Percentiles rank a stretch among this genome's conserved stretches.
These are phyloP conservation scores for Mizuhopecten yessoensis DNA, from an alignment of 1,140 invertebrate genomes.

Conservation along the genomic window DNA sequence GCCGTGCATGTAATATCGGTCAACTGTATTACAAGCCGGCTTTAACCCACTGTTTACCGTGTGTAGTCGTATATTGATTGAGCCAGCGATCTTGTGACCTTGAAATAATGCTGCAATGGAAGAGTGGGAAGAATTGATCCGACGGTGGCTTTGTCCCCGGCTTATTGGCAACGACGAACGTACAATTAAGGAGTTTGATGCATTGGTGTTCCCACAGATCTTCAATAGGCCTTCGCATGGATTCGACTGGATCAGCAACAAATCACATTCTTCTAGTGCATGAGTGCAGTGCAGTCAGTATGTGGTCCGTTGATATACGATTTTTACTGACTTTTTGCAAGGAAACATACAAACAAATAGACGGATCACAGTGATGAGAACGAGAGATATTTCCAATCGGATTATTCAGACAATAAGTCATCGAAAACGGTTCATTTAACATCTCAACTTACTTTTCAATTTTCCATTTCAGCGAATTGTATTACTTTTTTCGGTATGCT, in stretches of 20 bases:
- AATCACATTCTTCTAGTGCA: constrained; percentile 12
- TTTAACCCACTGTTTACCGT: neutral
- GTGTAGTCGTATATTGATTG: constrained; percentile 14
- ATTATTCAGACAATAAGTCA: neutral
- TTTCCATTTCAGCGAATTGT: too few relatives aligned
- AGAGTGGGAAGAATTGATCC: constrained; percentile 22
- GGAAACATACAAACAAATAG: neutral
- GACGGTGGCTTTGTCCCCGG: neutral
- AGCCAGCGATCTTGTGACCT: neutral
- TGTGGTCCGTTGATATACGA: neutral
- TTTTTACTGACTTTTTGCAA: neutral
- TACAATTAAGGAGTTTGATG: neutral
- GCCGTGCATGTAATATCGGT: neutral
- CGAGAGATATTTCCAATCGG: neutral
- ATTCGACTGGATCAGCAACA: neutral
- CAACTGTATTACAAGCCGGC: neutral
- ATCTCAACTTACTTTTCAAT: too few relatives aligned
- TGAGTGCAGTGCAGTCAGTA: neutral
- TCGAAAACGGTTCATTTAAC: too few relatives aligned
- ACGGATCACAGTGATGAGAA: neutral
- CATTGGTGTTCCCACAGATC: neutral
- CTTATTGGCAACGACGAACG: neutral
- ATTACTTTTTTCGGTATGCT: too few relatives aligned
- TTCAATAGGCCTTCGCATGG: neutral
- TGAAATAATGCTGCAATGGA: constrained; percentile 31